Evolutionary conservation across 1,140 invertebrate species (phyloP).

Genomic region (Anoplolepis gracilipes): DNA sequence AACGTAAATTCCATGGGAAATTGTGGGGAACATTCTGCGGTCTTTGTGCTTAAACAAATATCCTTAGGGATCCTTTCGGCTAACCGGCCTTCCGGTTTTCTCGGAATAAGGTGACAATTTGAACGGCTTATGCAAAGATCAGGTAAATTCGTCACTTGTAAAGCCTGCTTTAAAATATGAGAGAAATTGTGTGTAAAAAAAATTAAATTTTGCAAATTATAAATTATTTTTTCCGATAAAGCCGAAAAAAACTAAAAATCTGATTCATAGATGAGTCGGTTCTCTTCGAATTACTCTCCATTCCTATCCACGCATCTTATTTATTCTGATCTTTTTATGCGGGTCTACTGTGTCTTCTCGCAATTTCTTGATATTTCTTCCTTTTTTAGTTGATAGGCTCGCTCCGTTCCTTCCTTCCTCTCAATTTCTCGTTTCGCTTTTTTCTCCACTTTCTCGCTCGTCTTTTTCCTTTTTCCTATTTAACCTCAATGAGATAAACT

Average conservation of each 20-base stretch:
- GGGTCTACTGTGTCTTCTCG: conserved; percentile 18
- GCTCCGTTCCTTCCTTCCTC: neutral
- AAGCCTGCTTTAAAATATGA: neutral
- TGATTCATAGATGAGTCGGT: too few species aligned
- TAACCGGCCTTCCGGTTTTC: neutral
- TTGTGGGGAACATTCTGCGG: conserved; percentile 22
- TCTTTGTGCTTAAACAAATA: conserved; percentile 43
- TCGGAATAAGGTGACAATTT: neutral
- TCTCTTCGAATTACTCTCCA: neutral
- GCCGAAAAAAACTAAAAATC: neutral
- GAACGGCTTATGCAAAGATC: too few species aligned
- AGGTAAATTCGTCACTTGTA: conserved; percentile 2
- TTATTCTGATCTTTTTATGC: conserved; percentile 22
- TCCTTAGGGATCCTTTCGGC: conserved; percentile 32
- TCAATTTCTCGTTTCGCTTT: neutral
- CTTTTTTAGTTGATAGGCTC: neutral
- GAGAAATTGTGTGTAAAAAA: neutral
- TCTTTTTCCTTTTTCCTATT: conserved; percentile 42
- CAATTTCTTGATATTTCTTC: conserved; percentile 24
- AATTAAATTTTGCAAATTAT: neutral
- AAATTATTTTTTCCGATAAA: conserved; percentile 1
- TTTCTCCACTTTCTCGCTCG: neutral
- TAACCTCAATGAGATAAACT: conserved; percentile 54
- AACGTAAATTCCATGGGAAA: conserved; percentile 22
- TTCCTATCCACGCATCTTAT: neutral